Evolutionary conservation across 2,888 invertebrate genomes (phyloP), one percentile per base, ranked within the genome.

Genomic region (Eupithecia centaureata): DNA sequence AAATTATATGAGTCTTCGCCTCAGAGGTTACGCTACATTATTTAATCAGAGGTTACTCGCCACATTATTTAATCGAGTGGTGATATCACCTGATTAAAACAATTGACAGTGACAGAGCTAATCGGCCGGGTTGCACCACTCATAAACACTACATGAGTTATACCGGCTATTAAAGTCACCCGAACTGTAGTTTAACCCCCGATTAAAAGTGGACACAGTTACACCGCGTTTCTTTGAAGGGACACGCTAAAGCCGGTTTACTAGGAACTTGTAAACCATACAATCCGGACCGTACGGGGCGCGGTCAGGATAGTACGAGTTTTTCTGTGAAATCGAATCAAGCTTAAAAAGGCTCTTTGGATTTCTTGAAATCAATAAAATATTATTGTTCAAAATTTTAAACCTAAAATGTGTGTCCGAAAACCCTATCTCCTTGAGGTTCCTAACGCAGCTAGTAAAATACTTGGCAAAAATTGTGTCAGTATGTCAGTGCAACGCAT

Each of bases 71-170:
- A n/a, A n/a, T n/a, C n/a, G n/a, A n/a, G n/a, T n/a, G n/a, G n/a
- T n/a, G n/a, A n/a, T n/a, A n/a, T 35, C 18, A 59, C 61, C 38
- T 61, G 61, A 61, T 47, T 52, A 42, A 28, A 61, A 56, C 56
- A 61, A 61, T 61, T 57, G 28, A 57, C 47, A 63, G 60, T 61
- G 47, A 51, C 54, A 42, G 28, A 63, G 58, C 38, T 70, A 67
- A 66, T 61, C 33, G 66, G 57, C 15, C 32, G 51, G 47, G 35
- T 69, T 63, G 56, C 69, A 67, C 60, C 65, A 63, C 78, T 77
- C 79, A 79, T 81, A 79, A 84, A 82, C 79, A 79, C 82, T 77
- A 81, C 79, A 77, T 76, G 78, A 83, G 79, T 80, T 79, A 81
- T 80, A 76, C 73, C 67, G 74, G 72, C 77, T 73, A 79, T 80